Evolutionary conservation across 2,113 vertebrate genomes (phyloP), one percentile per base, ranked within the genome.

Genomic region (human (Homo sapiens)): DNA sequence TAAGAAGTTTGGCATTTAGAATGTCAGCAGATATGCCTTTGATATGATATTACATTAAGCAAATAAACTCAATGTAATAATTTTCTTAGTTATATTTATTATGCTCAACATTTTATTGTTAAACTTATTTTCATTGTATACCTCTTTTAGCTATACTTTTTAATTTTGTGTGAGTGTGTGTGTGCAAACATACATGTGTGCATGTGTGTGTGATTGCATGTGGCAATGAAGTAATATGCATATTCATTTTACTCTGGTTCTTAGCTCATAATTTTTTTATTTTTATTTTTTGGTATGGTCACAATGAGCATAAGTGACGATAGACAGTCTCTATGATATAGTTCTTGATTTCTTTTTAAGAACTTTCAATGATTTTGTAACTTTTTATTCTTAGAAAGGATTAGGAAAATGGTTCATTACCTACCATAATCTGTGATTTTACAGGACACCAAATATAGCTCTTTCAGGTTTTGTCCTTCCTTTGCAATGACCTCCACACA

Each of bases 401-500:
- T 66, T 96, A 97, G 96, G 96, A 96, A 94, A 89, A 35, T 94
- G 76, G 6, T 89, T 40, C 72, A 95, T 97, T 97, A 98, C 99
- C 97, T 99, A 99, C 99, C 99, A 97, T 99, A 99, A 98, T 99
- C 99, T 86, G 99, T 99, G 99, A 99, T 99, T 98, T 99, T 99
- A 98, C 99, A 99, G 94, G 99, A 99, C 94, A 99, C 99, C 86
- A 99, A 99, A 96, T 99, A 99, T 35, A 99, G 99, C 98, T 99
- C 99, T 98, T 99, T 99, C 96, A 99, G 98, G 95, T 99, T 99
- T 89, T 98, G 98, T 55, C 99, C 99, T 98, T 99, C 99, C 99
- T 99, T 99, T 98, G 99, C 99, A 90, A 99, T 99, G 98, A 99
- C 99, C 98, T 99, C 99, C 98, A 99, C 99, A 98, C 99, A 99